phyloP scores from a whole-genome alignment of 2,888 invertebrate species.

The Lasioglossum zephyrum region DNA sequence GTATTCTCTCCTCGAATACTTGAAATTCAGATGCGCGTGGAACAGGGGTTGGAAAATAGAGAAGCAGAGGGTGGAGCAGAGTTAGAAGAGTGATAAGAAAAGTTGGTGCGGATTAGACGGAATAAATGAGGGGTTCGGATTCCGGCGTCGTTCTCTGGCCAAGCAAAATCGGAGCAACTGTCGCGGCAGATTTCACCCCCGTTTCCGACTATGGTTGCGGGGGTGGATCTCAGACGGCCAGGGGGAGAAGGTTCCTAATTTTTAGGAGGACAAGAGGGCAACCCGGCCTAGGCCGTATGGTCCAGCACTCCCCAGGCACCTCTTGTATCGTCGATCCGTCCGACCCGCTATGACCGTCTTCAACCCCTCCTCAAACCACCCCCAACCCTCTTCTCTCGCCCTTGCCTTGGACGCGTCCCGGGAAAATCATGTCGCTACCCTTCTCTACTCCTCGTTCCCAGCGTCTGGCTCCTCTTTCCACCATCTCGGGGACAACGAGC shows the following conservation, averaged over 20 bases:
- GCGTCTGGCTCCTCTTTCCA: not conserved
- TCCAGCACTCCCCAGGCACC: slow-evolving; percentile 45
- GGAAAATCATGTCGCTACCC: slow-evolving; percentile 19
- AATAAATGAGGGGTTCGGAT: slow-evolving; percentile 9
- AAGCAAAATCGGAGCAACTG: slow-evolving; percentile 11
- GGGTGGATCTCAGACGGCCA: slow-evolving; percentile 5
- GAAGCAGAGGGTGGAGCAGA: not conserved
- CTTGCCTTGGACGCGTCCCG: not conserved
- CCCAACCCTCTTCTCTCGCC: not conserved
- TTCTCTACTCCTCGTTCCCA: slow-evolving; percentile 1
- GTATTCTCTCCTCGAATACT: not conserved
- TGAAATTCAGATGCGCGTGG: not conserved
- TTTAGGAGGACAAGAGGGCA: slow-evolving; percentile 46
- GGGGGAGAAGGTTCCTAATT: slow-evolving; percentile 56
- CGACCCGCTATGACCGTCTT: slow-evolving; percentile 12
- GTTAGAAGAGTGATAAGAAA: slow-evolving; percentile 12
- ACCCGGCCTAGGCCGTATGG: slow-evolving; percentile 26
- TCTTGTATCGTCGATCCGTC: slow-evolving; percentile 36
- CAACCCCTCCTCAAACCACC: not conserved
- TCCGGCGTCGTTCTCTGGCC: not conserved
- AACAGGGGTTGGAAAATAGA: not conserved
- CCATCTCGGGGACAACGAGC: not conserved
- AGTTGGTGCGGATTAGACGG: slow-evolving; percentile 14
- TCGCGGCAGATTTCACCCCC: not conserved
- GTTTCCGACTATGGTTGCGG: not conserved